phyloP scores from a whole-genome alignment of 2,797 vertebrate species.

The Diglossa cyanea region DNA sequence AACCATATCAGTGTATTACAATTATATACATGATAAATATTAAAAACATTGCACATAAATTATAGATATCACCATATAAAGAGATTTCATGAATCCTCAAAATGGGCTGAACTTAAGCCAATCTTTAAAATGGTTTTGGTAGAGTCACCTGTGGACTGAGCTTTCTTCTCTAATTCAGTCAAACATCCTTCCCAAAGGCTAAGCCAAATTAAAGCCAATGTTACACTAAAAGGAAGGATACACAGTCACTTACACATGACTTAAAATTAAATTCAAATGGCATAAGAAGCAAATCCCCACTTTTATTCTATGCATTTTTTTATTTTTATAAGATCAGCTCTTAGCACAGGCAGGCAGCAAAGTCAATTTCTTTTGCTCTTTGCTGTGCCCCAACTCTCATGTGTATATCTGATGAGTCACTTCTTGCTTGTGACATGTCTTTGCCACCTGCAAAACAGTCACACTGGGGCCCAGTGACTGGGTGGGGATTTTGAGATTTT shows the following conservation, averaged over 20 bases:
- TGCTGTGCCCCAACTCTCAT: background rate
- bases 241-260: background rate
- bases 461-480: background rate
- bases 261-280: background rate
- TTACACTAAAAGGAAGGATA: background rate
- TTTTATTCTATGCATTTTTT: background rate
- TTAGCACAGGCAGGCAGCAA: background rate
- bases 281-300: background rate
- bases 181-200: constrained; percentile 7
- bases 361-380: background rate
- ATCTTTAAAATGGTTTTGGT: constrained; percentile 1
- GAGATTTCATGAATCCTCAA: background rate
- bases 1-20: background rate
- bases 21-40: constrained; percentile 4
- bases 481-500: background rate
- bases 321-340: background rate
- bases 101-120: background rate
- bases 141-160: background rate
- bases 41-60: background rate
- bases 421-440: constrained; percentile 14
- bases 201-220: background rate
- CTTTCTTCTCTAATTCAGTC: background rate
- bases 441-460: constrained; percentile 5
- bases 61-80: background rate
- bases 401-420: background rate